These are phyloP conservation scores for Chirona hameri DNA, from an alignment of 2,888 invertebrate species.

Conservation along the genomic window DNA sequence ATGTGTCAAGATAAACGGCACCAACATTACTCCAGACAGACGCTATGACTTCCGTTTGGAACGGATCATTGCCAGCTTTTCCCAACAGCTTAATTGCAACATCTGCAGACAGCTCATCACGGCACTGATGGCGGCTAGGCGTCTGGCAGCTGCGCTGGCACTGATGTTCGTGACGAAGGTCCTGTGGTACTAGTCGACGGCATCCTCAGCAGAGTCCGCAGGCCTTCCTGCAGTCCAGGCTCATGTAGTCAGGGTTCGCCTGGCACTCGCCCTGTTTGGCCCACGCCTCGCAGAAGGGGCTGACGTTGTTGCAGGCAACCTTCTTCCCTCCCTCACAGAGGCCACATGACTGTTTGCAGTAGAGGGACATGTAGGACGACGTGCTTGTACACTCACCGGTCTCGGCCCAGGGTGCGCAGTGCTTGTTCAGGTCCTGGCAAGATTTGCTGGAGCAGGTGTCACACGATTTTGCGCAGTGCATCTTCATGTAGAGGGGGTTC, in stretches of 20 bases:
- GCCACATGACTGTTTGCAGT: slow-evolving; percentile 38
- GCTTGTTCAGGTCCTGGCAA: slow-evolving; percentile 32
- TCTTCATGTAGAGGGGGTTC: not conserved
- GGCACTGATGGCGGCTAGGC: too few species aligned
- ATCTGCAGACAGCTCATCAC: too few species aligned
- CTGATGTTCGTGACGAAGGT: too few species aligned
- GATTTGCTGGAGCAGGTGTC: not conserved
- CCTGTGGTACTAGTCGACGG: not conserved
- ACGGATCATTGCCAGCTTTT: too few species aligned
- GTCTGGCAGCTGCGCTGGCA: too few species aligned
- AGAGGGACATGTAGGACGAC: slow-evolving; percentile 39
- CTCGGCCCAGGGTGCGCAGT: slow-evolving; percentile 39
- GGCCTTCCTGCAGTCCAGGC: slow-evolving; percentile 38
- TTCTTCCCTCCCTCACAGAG: slow-evolving; percentile 35
- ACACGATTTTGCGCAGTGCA: not conserved
- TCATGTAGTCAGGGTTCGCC: slow-evolving; percentile 40
- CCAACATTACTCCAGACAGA: too few species aligned
- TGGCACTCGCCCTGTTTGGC: slow-evolving; percentile 38
- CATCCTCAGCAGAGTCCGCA: slow-evolving; percentile 38
- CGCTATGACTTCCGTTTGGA: too few species aligned
- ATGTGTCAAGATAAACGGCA: too few species aligned
- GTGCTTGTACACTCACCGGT: slow-evolving; percentile 39
- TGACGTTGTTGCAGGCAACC: slow-evolving; percentile 35
- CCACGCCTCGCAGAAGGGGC: slow-evolving; percentile 38
- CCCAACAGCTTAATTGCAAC: too few species aligned